Evolutionary conservation across 2,888 invertebrate genomes (phyloP), one percentile per base, ranked within the genome.

Genomic region (Phengaris alcon): DNA sequence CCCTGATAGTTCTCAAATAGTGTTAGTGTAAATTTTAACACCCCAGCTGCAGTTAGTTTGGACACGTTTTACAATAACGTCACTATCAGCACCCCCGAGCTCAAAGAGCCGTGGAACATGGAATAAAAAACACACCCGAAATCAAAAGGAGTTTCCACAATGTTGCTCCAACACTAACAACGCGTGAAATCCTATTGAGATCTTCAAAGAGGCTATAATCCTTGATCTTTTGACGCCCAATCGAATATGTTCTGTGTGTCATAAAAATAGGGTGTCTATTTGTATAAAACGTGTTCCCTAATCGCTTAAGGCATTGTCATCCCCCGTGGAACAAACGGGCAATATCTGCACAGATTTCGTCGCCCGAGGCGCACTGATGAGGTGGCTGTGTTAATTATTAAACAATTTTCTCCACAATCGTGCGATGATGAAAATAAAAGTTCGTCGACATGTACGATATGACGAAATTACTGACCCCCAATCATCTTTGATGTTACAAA

Each of bases 121-220:
- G 83, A 90, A 91, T 93, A 92, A 93, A 93, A 92, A 90, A 91
- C 90, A 90, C 87, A 91, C 90, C 88, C 85, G 82, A 84, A 90
- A 90, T 93, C 92, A 93, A 93, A 91, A 84, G 90, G 84, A 85
- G 82, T 86, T 87, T 92, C 88, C 88, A 87, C 87, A 88, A 86
- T 91, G 89, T 89, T 91, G 86, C 89, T 88, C 87, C 86, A 87
- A 84, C 88, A 88, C 90, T 92, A 92, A 91, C 91, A 87, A 91
- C 84, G 88, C 92, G 90, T 91, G 88, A 92, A 92, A 92, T 93
- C 91, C 87, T 88, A 89, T 93, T 92, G 89, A 85, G 86, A 88
- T 86, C 90, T 86, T 92, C 92, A 92, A 92, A 92, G 91, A 88
- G 85, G 85, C 82, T 84, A 83, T 85, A 86, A 88, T 87, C 85